Conservation (phyloP, 37 sponge, comb jelly and placozoan species). For the Cladorhizidae sp. region DNA sequence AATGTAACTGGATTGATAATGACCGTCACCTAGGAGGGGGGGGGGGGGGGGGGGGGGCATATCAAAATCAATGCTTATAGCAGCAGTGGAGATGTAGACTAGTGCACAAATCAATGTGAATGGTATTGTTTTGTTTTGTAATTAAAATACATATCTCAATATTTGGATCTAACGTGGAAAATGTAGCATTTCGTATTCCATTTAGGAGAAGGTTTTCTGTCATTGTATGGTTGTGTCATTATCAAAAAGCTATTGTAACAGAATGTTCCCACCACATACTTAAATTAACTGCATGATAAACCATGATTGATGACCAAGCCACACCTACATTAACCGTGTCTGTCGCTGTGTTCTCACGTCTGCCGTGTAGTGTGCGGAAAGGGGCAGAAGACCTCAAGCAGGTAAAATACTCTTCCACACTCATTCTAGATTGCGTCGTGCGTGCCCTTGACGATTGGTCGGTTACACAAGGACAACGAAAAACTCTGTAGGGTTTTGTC, state of each 20-base stretch:
- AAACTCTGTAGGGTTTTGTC: too few species aligned
- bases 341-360: constrained; percentile 34
- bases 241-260: background rate
- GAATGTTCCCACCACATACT: too few species aligned
- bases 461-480: background rate
- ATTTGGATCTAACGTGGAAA: too few species aligned
- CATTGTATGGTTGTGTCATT: constrained; percentile 3
- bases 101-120: too few species aligned
- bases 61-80: too few species aligned
- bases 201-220: background rate
- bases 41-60: too few species aligned
- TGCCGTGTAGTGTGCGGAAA: constrained; percentile 71
- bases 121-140: background rate
- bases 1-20: background rate
- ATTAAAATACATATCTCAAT: too few species aligned
- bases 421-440: background rate
- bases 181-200: background rate
- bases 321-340: constrained; percentile 14
- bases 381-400: constrained; percentile 73
- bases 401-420: constrained; percentile 27
- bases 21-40: background rate
- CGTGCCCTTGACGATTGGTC: background rate
- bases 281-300: background rate
- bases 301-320: background rate
- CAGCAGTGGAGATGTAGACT: too few species aligned